phyloP scores from a whole-genome alignment of 30 jellyfish, hydroid and myxozoan species.

The Cassiopea xamachana region DNA sequence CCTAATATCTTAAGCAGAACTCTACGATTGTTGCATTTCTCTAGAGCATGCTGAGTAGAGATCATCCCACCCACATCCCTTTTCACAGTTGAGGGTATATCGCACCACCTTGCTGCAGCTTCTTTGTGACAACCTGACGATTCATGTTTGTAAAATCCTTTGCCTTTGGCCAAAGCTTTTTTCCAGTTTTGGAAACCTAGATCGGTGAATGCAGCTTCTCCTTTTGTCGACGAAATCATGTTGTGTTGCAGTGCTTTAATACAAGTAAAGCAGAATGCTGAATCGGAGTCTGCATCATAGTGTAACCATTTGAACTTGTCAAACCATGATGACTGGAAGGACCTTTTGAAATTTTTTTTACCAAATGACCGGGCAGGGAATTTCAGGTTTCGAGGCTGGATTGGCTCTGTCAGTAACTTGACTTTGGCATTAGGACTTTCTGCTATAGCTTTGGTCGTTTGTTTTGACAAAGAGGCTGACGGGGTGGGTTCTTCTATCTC shows the following conservation, averaged over 20 bases:
- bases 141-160: conserved; percentile 21
- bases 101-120: conserved; percentile 57
- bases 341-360: conserved; percentile 41
- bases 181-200: conserved; percentile 82
- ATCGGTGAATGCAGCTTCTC: conserved; percentile 55
- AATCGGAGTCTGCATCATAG: conserved; percentile 46
- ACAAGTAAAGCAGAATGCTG: conserved; percentile 76
- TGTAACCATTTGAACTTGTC: conserved; percentile 65
- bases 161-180: conserved; percentile 70
- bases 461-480: too few relatives aligned
- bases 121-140: conserved; percentile 63
- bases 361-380: conserved; percentile 63
- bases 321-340: conserved; percentile 64
- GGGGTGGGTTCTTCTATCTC: too few relatives aligned
- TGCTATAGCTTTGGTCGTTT: too few relatives aligned
- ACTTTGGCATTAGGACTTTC: background rate
- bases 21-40: too few relatives aligned
- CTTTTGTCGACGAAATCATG: conserved; percentile 71
- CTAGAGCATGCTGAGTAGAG: too few relatives aligned
- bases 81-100: conserved; percentile 73
- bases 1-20: too few relatives aligned
- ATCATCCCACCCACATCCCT: conserved; percentile 3
- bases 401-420: conserved; percentile 54
- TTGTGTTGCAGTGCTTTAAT: conserved; percentile 64
- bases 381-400: conserved; percentile 35